These are phyloP conservation scores for Anguilla obscura DNA, from an alignment of 2,797 vertebrate species.

Conservation along the genomic window DNA sequence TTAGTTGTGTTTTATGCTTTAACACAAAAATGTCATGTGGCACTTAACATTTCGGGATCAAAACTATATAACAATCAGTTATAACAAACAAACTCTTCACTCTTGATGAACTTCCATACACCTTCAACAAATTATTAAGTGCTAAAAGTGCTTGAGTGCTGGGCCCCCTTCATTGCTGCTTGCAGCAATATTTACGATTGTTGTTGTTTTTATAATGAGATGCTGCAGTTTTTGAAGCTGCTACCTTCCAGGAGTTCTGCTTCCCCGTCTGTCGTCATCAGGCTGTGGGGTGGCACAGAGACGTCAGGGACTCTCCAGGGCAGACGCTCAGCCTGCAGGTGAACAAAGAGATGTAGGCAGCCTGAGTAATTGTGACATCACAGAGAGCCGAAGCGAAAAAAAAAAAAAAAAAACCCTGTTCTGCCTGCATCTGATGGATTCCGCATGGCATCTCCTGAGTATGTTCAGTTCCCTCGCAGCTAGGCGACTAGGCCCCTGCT, in stretches of 20 bases:
- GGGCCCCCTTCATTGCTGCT: background rate
- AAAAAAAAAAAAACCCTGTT: background rate
- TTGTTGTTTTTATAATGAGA: background rate
- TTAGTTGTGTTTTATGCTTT: too few species aligned
- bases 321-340: background rate
- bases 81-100: too few species aligned
- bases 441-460: background rate
- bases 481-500: background rate
- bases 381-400: background rate
- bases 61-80: too few species aligned
- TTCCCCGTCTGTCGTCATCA: conserved; percentile 28
- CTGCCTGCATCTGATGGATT: background rate
- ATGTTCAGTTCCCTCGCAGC: background rate
- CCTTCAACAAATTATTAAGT: too few species aligned
- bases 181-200: background rate
- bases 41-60: too few species aligned
- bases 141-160: background rate
- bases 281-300: background rate
- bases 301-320: background rate
- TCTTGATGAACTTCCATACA: too few species aligned
- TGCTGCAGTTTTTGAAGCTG: background rate
- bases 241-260: conserved; percentile 35
- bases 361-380: background rate
- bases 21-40: too few species aligned
- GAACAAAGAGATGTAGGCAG: background rate